Evolutionary conservation across 1,140 invertebrate species (phyloP), one percentile per base, ranked within the genome.

Genomic region (Onthophagus taurus): DNA sequence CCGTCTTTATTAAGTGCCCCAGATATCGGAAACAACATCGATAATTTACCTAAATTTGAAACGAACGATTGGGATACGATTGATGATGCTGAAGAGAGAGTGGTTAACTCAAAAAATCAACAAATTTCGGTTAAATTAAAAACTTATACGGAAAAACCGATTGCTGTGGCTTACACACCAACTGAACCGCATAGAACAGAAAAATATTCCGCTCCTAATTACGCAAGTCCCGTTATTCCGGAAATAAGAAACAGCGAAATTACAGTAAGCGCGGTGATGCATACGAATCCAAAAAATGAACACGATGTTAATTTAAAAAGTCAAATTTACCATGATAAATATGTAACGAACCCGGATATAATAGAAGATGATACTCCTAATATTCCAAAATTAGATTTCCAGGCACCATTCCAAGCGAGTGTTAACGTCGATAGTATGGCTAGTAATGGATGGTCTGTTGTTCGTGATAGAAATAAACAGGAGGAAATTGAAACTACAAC

Each of bases 331-430:
- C 48, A 50, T 30, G 29, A 41, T 12, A 47, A 49, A 37, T 5
- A 24, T 14, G 41, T 37, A 0, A 41, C 37, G 11, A 34, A 3
- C 13, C 24, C 2, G 16, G 37, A 26, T 3, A 6, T 24, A 20
- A 7, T 37, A 37, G 42, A 48, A 11, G 33, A 38, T 8, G 46
- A 44, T 23, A 23, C 41, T 2, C 35, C 38, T 5, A 38, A 47
- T 19, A 18, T 42, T 8, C 17, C 45, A 11, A 31, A 47, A 30
- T 31, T 47, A 16, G 73, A 77, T 50, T 81, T 82, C 44, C 75
- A 81, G 69, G 78, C 79, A 1, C 80, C 80, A 0, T 83, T 83
- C 45, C 72, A 79, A 7, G 77, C 80, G 0, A 81, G 78, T 53
- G 61, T 76, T 1, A 78, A 73, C 35, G 65, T 77, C 0, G 71